These are phyloP conservation scores for Chymomyza caudatula DNA, from an alignment of 2,888 invertebrate species.

Conservation along the genomic window DNA sequence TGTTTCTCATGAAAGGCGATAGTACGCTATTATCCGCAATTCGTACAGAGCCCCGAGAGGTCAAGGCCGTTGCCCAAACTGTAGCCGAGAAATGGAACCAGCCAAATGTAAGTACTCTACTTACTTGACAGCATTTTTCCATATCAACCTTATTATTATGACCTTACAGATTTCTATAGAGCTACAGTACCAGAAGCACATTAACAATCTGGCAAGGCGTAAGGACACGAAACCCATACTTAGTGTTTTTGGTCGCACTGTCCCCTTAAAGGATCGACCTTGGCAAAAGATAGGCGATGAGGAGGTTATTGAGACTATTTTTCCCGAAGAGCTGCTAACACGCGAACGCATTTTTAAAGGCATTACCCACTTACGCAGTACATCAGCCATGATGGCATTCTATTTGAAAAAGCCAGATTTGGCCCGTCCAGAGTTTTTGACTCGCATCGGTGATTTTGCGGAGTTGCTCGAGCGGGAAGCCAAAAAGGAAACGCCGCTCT, in stretches of 20 bases:
- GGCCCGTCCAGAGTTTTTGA: slow-evolving; percentile 69
- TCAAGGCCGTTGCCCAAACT: slow-evolving; percentile 75
- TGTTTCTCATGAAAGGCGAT: slow-evolving; percentile 76
- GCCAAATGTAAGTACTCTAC: slow-evolving; percentile 70
- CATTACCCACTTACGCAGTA: slow-evolving; percentile 76
- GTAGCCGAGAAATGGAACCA: slow-evolving; percentile 75
- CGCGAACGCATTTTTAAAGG: slow-evolving; percentile 76
- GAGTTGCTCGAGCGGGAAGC: slow-evolving; percentile 40
- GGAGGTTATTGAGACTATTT: slow-evolving; percentile 70
- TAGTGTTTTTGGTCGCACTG: slow-evolving; percentile 76
- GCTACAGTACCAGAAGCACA: slow-evolving; percentile 73
- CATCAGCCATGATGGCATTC: slow-evolving; percentile 71
- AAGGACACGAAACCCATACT: slow-evolving; percentile 48
- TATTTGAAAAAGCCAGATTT: slow-evolving; percentile 68
- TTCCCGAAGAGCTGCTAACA: slow-evolving; percentile 72
- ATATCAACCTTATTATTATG: neutral
- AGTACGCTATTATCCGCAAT: slow-evolving; percentile 72
- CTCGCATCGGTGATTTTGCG: slow-evolving; percentile 67
- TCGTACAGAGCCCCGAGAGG: slow-evolving; percentile 75
- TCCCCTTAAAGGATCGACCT: slow-evolving; percentile 69
- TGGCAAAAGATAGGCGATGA: slow-evolving; percentile 63
- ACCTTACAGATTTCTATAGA: slow-evolving; percentile 74
- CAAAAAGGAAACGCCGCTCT: slow-evolving; percentile 67
- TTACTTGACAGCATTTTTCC: too few species aligned
- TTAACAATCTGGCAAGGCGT: slow-evolving; percentile 55